Percentiles rank a stretch among this genome's conserved stretches.
Conservation (phyloP, 2,113 vertebrate species). For the Brachypteracias leptosomus region DNA sequence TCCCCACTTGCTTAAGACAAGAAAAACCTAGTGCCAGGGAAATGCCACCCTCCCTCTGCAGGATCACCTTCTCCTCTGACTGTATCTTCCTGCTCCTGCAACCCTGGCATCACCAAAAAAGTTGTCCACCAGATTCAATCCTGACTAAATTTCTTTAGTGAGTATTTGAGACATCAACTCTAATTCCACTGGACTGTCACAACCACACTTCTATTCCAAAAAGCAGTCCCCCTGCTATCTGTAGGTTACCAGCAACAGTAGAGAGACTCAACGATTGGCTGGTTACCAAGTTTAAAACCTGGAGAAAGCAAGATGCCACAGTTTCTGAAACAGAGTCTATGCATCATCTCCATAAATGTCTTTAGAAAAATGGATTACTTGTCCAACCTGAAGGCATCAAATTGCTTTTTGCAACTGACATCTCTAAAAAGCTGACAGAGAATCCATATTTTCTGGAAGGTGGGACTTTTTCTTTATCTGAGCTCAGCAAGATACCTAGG, state of each 20-base stretch:
- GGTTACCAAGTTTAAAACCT: not conserved
- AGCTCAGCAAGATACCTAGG: not conserved
- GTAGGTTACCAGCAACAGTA: not conserved
- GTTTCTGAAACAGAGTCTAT: not conserved
- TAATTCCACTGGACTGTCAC: too few species aligned
- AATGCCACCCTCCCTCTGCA: too few species aligned
- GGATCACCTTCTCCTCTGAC: too few species aligned
- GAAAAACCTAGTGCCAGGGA: too few species aligned
- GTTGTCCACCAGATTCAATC: too few species aligned
- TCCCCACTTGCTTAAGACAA: too few species aligned
- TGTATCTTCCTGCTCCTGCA: too few species aligned
- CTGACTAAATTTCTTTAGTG: too few species aligned
- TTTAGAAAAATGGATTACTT: not conserved
- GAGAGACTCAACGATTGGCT: rapidly evolving
- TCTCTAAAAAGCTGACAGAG: not conserved
- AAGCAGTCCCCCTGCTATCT: not conserved
- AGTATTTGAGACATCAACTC: too few species aligned
- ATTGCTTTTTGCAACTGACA: not conserved
- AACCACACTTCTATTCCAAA: not conserved
- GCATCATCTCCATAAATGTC: not conserved
- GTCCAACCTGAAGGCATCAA: not conserved
- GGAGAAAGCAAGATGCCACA: not conserved
- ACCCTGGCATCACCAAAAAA: too few species aligned
- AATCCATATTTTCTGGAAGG: not conserved
- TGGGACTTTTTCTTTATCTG: rapidly evolving